Conservation (phyloP, 2,888 invertebrate species). For the Chydorus sphaericus region DNA sequence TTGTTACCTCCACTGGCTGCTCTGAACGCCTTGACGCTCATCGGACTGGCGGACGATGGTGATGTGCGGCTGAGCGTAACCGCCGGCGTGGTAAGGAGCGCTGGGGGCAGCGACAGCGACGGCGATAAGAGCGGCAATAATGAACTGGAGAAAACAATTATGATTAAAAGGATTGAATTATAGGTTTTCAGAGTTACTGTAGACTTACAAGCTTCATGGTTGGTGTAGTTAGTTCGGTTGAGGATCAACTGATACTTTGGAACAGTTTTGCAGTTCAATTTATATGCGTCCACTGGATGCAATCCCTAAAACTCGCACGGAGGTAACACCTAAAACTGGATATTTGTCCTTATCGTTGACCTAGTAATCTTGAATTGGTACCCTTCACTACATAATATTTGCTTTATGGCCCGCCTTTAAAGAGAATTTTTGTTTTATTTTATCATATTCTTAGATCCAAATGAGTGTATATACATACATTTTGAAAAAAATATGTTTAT, state of each 20-base stretch:
- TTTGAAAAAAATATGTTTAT: no score
- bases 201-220: neutral
- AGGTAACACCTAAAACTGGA: neutral
- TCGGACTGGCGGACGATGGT: slow-evolving; percentile 8
- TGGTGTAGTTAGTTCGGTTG: neutral
- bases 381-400: no score
- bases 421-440: no score
- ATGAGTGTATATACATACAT: no score
- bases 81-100: neutral
- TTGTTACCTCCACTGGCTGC: slow-evolving; percentile 7
- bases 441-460: no score
- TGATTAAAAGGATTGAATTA: neutral
- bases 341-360: neutral
- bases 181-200: neutral
- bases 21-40: slow-evolving; percentile 3
- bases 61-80: neutral
- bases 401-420: no score
- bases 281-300: no score
- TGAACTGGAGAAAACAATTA: neutral
- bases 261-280: no score
- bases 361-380: neutral
- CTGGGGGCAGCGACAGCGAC: slow-evolving; percentile 5
- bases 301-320: no score
- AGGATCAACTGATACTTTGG: neutral
- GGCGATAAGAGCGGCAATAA: slow-evolving; percentile 9